Evolutionary conservation across 2,888 invertebrate species (phyloP).

Genomic region (Arge pagana): DNA sequence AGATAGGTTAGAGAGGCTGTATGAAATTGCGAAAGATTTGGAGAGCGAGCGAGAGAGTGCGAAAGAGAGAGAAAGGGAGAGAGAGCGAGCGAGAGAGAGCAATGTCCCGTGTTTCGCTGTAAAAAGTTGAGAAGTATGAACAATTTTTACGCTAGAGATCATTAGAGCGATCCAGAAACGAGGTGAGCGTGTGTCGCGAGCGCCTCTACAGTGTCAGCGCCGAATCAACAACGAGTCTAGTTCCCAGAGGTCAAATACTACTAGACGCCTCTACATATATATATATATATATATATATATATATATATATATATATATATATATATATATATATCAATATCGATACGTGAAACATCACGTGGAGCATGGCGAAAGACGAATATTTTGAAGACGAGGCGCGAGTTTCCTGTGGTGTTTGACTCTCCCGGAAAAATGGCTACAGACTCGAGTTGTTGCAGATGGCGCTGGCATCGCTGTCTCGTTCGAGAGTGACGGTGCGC

Average conservation of each 20-base stretch:
- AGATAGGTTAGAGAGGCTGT: background rate
- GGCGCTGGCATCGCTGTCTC: too few species aligned
- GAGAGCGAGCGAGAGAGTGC: background rate
- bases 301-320: slow-evolving; percentile 8
- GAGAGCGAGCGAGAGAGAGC: slow-evolving; percentile 2
- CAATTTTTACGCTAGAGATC: too few species aligned
- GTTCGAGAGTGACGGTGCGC: too few species aligned
- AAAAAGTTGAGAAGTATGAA: too few species aligned
- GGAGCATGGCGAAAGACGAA: too few species aligned
- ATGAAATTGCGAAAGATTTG: background rate
- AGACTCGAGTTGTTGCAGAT: too few species aligned
- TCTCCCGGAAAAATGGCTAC: too few species aligned
- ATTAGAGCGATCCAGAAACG: too few species aligned
- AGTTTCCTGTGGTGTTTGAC: too few species aligned
- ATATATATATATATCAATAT: slow-evolving; percentile 1
- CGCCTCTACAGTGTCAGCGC: too few species aligned
- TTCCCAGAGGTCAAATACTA: slow-evolving; percentile 15
- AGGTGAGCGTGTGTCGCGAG: too few species aligned
- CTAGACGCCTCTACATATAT: slow-evolving; percentile 15
- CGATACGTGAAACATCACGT: background rate
- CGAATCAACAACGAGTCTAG: slow-evolving; percentile 18
- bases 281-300: slow-evolving; percentile 22
- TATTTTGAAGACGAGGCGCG: too few species aligned
- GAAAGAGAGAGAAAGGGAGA: background rate
- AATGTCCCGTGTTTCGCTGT: background rate